Evolutionary conservation across 2,888 invertebrate genomes (phyloP).

Genomic region (Rapana venosa): DNA sequence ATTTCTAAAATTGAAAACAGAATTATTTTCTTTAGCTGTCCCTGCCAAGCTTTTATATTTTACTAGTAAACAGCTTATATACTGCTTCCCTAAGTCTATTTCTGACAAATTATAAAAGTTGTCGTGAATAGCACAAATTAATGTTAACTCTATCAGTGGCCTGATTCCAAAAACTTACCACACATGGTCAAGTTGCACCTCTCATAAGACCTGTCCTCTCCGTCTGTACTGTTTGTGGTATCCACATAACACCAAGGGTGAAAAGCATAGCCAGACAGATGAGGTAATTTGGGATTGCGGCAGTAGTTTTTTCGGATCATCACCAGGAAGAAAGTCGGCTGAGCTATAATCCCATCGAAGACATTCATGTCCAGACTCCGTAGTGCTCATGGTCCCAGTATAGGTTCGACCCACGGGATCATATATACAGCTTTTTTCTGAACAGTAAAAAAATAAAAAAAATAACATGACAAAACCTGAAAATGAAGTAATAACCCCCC

Average conservation of each 20-base stretch:
- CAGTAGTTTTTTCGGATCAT: constrained; percentile 56
- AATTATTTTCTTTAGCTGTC: no score
- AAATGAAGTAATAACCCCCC: no score
- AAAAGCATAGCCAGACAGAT: constrained; percentile 41
- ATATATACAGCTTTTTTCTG: constrained; percentile 54
- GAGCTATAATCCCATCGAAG: constrained; percentile 43
- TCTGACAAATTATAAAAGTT: no score
- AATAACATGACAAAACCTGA: not conserved
- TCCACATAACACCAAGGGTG: constrained; percentile 56
- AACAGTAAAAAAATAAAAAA: constrained; percentile 21
- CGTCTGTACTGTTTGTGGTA: not conserved
- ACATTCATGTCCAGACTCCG: constrained; percentile 41
- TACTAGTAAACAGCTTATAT: no score
- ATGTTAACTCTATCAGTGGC: no score
- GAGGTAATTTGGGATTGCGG: constrained; percentile 52
- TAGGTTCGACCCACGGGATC: constrained; percentile 52
- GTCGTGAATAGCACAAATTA: no score
- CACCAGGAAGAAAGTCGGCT: constrained; percentile 54
- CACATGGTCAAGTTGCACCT: constrained; percentile 42
- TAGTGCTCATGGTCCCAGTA: constrained; percentile 48
- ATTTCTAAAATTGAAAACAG: no score
- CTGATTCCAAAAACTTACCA: constrained; percentile 38
- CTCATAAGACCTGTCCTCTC: constrained; percentile 9
- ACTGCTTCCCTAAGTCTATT: no score
- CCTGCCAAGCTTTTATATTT: no score